Conservation (phyloP, 2,113 vertebrate genomes). For the Hemiscyllium ocellatum region DNA sequence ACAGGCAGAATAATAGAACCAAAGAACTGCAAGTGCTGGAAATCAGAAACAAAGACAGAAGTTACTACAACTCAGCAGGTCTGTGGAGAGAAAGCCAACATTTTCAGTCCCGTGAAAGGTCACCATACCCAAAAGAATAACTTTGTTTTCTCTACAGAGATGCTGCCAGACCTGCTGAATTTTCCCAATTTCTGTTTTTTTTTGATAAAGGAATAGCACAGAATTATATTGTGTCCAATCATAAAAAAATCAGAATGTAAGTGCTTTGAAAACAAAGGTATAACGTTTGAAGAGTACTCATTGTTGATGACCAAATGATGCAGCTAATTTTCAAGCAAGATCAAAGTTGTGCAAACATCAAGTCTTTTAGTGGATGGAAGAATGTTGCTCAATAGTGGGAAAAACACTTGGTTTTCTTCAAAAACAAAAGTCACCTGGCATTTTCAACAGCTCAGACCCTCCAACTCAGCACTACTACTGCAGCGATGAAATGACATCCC, state of each 20-base stretch:
- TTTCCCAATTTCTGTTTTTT: too few relatives aligned
- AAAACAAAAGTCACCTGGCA: neutral
- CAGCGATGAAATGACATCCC: neutral
- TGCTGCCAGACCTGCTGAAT: too few relatives aligned
- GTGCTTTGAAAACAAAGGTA: neutral
- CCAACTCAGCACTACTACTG: neutral
- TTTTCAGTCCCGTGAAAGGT: too few relatives aligned
- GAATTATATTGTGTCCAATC: neutral
- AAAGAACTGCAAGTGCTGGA: too few relatives aligned
- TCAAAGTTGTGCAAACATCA: neutral
- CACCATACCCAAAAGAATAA: too few relatives aligned
- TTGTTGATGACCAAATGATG: neutral
- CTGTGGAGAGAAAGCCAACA: too few relatives aligned
- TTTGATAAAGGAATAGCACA: too few relatives aligned
- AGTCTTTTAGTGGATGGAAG: neutral
- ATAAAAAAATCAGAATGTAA: neutral
- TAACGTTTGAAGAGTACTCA: neutral
- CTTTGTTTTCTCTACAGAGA: too few relatives aligned
- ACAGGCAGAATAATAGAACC: neutral
- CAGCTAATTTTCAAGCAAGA: neutral
- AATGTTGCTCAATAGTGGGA: neutral
- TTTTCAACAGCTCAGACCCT: neutral
- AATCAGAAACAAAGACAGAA: too few relatives aligned
- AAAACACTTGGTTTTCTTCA: neutral
- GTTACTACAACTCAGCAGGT: too few relatives aligned